Evolutionary conservation across 2,888 invertebrate genomes (phyloP), one percentile per base, ranked within the genome.

Genomic region (Phaonia tiefii): DNA sequence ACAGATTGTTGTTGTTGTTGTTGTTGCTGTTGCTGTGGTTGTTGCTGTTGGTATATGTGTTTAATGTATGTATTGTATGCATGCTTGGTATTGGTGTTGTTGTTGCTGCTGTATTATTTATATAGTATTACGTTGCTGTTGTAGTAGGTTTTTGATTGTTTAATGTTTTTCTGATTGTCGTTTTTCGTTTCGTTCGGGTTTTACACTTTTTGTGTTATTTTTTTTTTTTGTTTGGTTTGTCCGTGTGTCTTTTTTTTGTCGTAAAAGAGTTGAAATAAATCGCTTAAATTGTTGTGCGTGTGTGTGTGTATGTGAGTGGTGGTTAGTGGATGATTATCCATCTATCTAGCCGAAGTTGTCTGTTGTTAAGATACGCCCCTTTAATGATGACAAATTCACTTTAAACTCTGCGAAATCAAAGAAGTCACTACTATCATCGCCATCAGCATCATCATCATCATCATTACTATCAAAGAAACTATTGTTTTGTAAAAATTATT

Each of bases 291-390:
- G 17, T 51, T n/a, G n/a, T n/a, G n/a, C n/a, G n/a, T 26, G 37
- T 56, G 31, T 56, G 25, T 10, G 3, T 56, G 56, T 13, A 26
- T 56, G 25, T 54, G 26, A 25, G 22, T 66, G 46, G 44, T 46
- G 44, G 13, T 11, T 44, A 2, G 44, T 25, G 20, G 54, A 11
- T 54, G 25, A 54, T 54, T 22, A 54, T 22, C 31, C 8, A 31
- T 31, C 31, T 31, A 31, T 31, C 54, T 54, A 54, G 25, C 54
- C 54, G 54, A 22, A 25, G 54, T 25, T 31, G 31, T 31, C n/a
- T 5, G 31, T 54, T 49, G n/a, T n/a, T 49, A 69, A 76, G 80
- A 65, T 51, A 76, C 80, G 80, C 80, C 80, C 80, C 80, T 75
- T n/a, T 73, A 80, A 73, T 76, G 69, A 76, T 70, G 76, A 76